Percentiles rank a stretch among this genome's conserved stretches.
phyloP scores from a whole-genome alignment of 2,888 invertebrate species.

The Ryuthela nishihirai region DNA sequence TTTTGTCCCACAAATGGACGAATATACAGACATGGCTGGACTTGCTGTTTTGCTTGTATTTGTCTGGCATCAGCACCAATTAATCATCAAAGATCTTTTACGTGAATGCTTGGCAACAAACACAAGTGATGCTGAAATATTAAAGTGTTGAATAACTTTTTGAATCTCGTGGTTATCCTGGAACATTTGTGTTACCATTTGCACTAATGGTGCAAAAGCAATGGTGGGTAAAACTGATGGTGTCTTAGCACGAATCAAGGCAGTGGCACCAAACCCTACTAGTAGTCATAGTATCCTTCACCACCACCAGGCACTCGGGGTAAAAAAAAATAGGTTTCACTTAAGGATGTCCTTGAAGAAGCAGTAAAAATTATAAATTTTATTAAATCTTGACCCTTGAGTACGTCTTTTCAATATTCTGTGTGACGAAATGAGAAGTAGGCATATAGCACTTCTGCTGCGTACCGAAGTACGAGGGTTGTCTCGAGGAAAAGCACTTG shows the following conservation, averaged over 20 bases:
- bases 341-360: too few species aligned
- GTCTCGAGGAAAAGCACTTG: neutral
- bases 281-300: slow-evolving; percentile 3
- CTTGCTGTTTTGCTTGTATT: too few species aligned
- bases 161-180: too few species aligned
- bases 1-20: too few species aligned
- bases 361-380: slow-evolving; percentile 3
- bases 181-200: slow-evolving; percentile 2
- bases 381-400: slow-evolving; percentile 3
- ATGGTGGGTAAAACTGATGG: neutral
- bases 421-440: slow-evolving; percentile 1
- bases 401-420: slow-evolving; percentile 4
- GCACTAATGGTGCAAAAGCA: slow-evolving; percentile 6
- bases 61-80: too few species aligned
- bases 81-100: too few species aligned
- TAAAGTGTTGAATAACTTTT: too few species aligned
- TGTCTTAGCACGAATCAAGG: neutral
- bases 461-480: slow-evolving; percentile 1
- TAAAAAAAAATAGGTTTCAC: neutral
- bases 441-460: neutral
- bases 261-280: neutral
- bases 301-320: neutral
- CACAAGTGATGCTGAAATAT: too few species aligned
- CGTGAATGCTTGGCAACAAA: too few species aligned
- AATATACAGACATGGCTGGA: too few species aligned